phyloP scores from a whole-genome alignment of 2,113 vertebrate genomes.

The Chiloscyllium plagiosum region DNA sequence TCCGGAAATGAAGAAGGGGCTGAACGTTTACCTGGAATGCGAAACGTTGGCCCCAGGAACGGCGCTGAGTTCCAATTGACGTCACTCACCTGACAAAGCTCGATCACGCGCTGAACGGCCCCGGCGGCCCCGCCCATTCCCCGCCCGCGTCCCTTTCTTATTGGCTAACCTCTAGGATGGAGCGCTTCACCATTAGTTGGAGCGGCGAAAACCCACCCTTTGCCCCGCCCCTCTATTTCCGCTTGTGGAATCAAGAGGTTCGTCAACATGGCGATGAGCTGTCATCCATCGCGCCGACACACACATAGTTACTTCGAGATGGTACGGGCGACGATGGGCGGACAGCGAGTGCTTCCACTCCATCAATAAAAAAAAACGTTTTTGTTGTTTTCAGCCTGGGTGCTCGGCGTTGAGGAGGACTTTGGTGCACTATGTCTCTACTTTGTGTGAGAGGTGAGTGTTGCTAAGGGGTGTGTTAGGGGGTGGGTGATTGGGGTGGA shows the following conservation, averaged over 20 bases:
- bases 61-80: neutral
- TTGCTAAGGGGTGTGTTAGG: neutral
- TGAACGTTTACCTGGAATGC: neutral
- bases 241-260: neutral
- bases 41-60: neutral
- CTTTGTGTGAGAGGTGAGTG: conserved; percentile 37
- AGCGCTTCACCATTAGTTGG: neutral
- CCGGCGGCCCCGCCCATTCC: neutral
- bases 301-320: neutral
- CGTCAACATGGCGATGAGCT: conserved; percentile 32
- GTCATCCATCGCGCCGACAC: neutral
- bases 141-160: neutral
- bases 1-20: neutral
- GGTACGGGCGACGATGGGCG: neutral
- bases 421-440: conserved; percentile 35
- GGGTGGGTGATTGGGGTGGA: neutral
- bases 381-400: neutral
- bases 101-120: neutral
- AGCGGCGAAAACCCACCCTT: neutral
- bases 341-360: neutral
- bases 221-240: neutral
- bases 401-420: neutral
- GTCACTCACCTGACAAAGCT: conserved; percentile 29
- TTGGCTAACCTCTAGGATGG: neutral
- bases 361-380: neutral